phyloP scores from a whole-genome alignment of 2,888 invertebrate species.

The Graphium colonna region DNA sequence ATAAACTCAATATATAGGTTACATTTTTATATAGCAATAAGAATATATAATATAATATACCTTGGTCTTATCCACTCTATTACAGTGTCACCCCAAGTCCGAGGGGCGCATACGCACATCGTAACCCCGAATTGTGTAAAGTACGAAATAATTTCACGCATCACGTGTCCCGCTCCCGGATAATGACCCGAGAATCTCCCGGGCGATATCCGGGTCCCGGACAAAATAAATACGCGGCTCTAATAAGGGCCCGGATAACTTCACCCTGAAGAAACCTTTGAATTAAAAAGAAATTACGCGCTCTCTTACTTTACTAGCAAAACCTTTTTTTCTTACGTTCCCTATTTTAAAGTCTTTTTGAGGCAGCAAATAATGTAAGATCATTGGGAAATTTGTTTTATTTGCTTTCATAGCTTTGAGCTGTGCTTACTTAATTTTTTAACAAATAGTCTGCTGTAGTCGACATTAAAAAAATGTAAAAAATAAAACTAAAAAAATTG shows the following conservation, averaged over 20 bases:
- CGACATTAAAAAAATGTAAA: too few relatives aligned
- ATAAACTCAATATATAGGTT: too few relatives aligned
- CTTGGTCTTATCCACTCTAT: constrained; percentile 43
- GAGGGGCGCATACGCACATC: constrained; percentile 62
- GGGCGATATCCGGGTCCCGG: constrained; percentile 45
- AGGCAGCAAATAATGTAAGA: too few relatives aligned
- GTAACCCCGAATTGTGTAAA: constrained; percentile 69
- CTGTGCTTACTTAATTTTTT: too few relatives aligned
- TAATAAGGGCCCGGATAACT: constrained; percentile 56
- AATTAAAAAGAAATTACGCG: constrained; percentile 42
- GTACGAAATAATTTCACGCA: constrained; percentile 80
- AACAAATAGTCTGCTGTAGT: too few relatives aligned
- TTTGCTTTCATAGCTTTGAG: background rate
- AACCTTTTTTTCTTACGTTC: background rate
- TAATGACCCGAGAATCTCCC: constrained; percentile 70
- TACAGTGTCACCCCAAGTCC: constrained; percentile 37
- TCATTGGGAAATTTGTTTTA: background rate
- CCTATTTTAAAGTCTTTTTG: background rate
- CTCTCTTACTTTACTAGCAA: constrained; percentile 17
- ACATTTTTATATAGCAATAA: too few relatives aligned
- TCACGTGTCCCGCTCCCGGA: constrained; percentile 69
- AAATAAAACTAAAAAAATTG: too few relatives aligned
- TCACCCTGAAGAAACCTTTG: constrained; percentile 42
- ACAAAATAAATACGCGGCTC: constrained; percentile 62
- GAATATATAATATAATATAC: too few relatives aligned